These are phyloP conservation scores for Holacanthus passer DNA, from an alignment of 2,113 vertebrate genomes.

Conservation along the genomic window DNA sequence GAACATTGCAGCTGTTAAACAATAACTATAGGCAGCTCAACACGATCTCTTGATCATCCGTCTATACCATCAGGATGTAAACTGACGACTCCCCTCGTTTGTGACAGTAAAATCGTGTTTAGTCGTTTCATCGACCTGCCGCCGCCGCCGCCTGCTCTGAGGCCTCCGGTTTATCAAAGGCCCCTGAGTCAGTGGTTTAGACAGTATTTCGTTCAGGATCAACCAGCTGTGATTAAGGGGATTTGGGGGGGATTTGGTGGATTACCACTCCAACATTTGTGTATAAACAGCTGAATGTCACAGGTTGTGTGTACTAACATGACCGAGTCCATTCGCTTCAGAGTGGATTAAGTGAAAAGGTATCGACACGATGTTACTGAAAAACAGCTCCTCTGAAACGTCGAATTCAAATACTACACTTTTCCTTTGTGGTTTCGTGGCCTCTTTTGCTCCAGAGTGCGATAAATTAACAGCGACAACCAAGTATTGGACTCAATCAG, in stretches of 20 bases:
- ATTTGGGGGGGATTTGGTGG: slow-evolving; percentile 80
- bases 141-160: slow-evolving; percentile 7
- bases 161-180: slow-evolving; percentile 35
- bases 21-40: too few species aligned
- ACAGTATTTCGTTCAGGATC: slow-evolving; percentile 78
- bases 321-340: slow-evolving; percentile 68
- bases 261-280: slow-evolving; percentile 81
- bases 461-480: slow-evolving; percentile 9
- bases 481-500: not conserved
- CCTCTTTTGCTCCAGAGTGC: slow-evolving; percentile 1
- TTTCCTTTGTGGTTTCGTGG: not conserved
- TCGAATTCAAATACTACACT: slow-evolving; percentile 19
- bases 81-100: too few species aligned
- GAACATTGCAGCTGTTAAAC: too few species aligned
- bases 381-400: slow-evolving; percentile 38
- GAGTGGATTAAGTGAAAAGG: slow-evolving; percentile 73
- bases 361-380: slow-evolving; percentile 41
- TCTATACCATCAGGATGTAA: not conserved
- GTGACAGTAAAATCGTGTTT: not conserved
- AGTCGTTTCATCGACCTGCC: slow-evolving; percentile 47
- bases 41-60: not conserved
- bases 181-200: slow-evolving; percentile 50
- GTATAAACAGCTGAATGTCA: slow-evolving; percentile 82
- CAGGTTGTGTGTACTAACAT: slow-evolving; percentile 77
- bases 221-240: slow-evolving; percentile 81